Conservation (phyloP, 2,797 vertebrate species). For the Bovichtus variegatus region DNA sequence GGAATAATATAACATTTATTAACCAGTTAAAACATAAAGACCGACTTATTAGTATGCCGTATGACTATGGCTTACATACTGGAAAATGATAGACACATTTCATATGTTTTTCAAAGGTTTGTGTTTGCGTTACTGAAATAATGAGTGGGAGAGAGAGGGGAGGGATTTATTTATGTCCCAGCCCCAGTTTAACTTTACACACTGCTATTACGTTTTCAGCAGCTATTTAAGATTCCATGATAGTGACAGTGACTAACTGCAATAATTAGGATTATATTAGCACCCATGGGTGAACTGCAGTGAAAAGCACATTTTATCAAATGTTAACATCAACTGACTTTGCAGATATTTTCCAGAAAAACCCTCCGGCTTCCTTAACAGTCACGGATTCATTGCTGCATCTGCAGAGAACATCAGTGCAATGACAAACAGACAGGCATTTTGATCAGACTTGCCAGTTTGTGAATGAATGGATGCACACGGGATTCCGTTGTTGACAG, state of each 20-base stretch:
- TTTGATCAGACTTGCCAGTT: slow-evolving; percentile 44
- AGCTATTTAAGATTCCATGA: slow-evolving; percentile 39
- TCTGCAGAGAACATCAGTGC: slow-evolving; percentile 36
- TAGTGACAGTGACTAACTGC: slow-evolving; percentile 39
- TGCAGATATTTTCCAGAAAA: slow-evolving; percentile 37
- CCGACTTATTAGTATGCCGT: neutral
- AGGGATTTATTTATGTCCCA: slow-evolving; percentile 12
- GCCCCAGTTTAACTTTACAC: slow-evolving; percentile 15
- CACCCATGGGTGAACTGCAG: slow-evolving; percentile 20
- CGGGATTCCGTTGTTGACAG: slow-evolving; percentile 45
- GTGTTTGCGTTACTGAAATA: neutral
- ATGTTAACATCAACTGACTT: slow-evolving; percentile 24
- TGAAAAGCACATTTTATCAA: slow-evolving; percentile 24
- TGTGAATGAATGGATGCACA: slow-evolving; percentile 19
- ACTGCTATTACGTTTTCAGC: slow-evolving; percentile 46
- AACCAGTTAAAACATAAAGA: slow-evolving; percentile 25
- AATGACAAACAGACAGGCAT: slow-evolving; percentile 29
- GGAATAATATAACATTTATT: slow-evolving; percentile 22
- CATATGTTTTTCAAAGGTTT: neutral
- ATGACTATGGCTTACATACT: slow-evolving; percentile 5
- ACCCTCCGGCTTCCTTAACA: slow-evolving; percentile 28
- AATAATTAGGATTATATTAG: slow-evolving; percentile 22
- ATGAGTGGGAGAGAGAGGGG: neutral
- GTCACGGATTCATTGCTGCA: slow-evolving; percentile 19
- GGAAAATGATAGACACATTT: slow-evolving; percentile 2